Evolutionary conservation across 1,140 invertebrate species (phyloP), one percentile per base, ranked within the genome.

Genomic region (Conus ventricosus): DNA sequence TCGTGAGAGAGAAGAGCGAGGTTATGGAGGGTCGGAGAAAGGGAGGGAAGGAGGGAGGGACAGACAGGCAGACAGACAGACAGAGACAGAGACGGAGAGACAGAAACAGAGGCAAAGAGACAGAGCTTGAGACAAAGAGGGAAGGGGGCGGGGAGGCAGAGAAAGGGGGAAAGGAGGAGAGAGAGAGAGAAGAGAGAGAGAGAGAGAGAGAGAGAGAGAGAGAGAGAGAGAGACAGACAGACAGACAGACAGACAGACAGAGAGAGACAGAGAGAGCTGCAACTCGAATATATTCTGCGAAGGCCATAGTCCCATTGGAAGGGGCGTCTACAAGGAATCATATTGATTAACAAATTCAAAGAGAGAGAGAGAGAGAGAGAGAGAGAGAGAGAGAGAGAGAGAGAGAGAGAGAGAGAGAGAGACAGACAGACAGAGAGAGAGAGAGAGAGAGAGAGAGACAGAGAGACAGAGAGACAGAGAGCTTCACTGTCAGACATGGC

Each of bases 201-300:
- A 71, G 67, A 71, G 67, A 71, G 67, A 71, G 67, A 71, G 67
- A 71, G 67, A 71, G 67, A 71, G 67, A 71, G 67, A 71, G 67
- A 71, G 67, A 71, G 67, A 71, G 67, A 71, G 13, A 71, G 67
- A 71, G 67, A 71, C 0, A 71, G 67, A 71, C 4, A 71, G 13
- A 71, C 4, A 71, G 67, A 71, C 0, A 71, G 67, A 71, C 0
- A 71, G 67, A 71, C 0, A 71, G 67, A 71, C 0, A 71, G 13
- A 71, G 67, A 71, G 67, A 71, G 67, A 71, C 4, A 71, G 67
- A 71, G 20, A 71, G 20, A 63, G 60, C 1, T 39, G 39, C 0
- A 39, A 39, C 39, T 39, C 39, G 39, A 39, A 39, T 39, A 39
- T 39, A 39, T 39, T 39, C 39, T 39, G 39, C 39, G 3, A 39